Base-by-base conservation (phyloP, 2,888 invertebrate genomes). In the Drosophila bunnanda region DNA sequence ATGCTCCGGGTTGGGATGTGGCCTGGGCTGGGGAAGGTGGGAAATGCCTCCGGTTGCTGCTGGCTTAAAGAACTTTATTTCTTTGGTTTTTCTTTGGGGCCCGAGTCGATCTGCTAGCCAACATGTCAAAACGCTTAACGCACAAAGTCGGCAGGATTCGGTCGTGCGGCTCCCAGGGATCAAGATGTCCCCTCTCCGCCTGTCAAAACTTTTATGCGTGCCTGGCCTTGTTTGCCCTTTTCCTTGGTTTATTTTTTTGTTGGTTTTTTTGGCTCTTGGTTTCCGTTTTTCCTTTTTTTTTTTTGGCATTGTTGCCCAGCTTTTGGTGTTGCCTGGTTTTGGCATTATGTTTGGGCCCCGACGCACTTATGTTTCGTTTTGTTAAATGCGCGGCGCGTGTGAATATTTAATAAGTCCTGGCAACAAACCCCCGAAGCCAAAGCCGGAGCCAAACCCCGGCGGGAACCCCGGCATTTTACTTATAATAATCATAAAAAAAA, bases 81-180 rank as follows among this genome's bases (percentile, higher is more conserved):
- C 68, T 66, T 75, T 71, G 43, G 32, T 34, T 61, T 61, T 68
- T 46, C 43, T 54, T 56, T 25, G 22, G 38, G 41, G 36, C 30
- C 54, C 59, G 36, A 62, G 66, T 70, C 69, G 71, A 66, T 60
- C 66, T 77, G 66, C 58, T 72, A 58, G 86, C 76, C 81, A 75
- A 83, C 85, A 84, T 85, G 85, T 87, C 85, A 85, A 85, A 87
- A 84, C 84, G 88, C 85, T 87, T 85, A 87, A 80, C 80, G 79
- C 82, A 70, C 82, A 80, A 67, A 67, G 54, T 65, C 76, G 75
- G 41, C 52, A 34, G 85, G 80, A 80, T 54, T 85, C 75, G 75
- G 67, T 85, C 82, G 86, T 85, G 86, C 82, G 74, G 50, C 86
- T 68, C 80, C 54, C 61, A 50, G 80, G 82, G 86, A 85, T 85